These are phyloP conservation scores for Dipodomys spectabilis DNA, from an alignment of 2,113 vertebrate species.

Conservation along the genomic window DNA sequence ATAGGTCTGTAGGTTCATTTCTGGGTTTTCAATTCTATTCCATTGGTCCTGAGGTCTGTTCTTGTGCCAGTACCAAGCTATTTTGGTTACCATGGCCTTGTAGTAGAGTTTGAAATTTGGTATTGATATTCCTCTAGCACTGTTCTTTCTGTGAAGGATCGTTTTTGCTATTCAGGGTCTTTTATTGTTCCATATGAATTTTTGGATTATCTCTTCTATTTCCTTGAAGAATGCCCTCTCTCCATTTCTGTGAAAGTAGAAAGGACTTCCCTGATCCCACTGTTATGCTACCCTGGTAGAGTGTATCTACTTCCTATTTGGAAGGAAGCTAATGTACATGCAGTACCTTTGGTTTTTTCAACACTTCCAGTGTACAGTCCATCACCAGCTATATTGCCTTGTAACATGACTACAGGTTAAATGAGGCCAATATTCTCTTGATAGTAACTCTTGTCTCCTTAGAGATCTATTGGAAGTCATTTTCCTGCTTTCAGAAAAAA, in stretches of 20 bases:
- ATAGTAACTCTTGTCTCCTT: not conserved
- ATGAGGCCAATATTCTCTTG: not conserved
- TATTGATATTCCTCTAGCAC: too few relatives aligned
- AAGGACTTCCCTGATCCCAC: slow-evolving; percentile 46
- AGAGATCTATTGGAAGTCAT: slow-evolving; percentile 1
- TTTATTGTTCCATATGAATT: too few relatives aligned
- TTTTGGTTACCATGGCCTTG: too few relatives aligned
- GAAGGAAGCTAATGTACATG: not conserved
- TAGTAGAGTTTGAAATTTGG: too few relatives aligned
- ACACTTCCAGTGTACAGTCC: not conserved
- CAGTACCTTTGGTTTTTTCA: slow-evolving; percentile 31
- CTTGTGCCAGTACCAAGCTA: too few relatives aligned
- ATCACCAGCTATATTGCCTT: not conserved
- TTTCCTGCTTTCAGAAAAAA: slow-evolving; percentile 41
- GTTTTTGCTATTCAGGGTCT: too few relatives aligned
- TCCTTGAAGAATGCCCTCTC: not conserved
- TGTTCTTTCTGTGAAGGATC: too few relatives aligned
- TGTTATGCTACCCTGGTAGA: slow-evolving; percentile 46
- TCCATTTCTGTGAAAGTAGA: slow-evolving; percentile 14
- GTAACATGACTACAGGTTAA: not conserved
- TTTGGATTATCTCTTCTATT: too few relatives aligned
- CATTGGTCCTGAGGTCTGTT: too few relatives aligned
- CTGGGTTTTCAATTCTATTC: too few relatives aligned
- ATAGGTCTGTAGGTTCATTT: too few relatives aligned
- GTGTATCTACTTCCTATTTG: slow-evolving; percentile 44